phyloP scores from a whole-genome alignment of 2,888 invertebrate species.

The Dicyrtoma fusca region DNA sequence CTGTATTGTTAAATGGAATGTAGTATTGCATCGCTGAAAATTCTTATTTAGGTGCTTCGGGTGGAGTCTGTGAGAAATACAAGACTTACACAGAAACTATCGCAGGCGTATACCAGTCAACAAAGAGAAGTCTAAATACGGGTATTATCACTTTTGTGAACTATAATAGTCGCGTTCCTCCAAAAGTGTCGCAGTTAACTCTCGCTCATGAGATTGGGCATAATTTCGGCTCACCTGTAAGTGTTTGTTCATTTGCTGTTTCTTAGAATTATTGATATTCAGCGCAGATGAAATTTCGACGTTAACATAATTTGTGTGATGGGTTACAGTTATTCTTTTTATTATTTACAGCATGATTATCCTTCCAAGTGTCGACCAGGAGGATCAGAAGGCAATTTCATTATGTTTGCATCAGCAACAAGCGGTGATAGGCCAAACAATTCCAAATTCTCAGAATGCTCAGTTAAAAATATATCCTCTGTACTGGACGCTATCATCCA shows the following conservation, averaged over 20 bases:
- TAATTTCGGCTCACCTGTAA: slow-evolving; percentile 96
- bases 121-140: slow-evolving; percentile 92
- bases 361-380: slow-evolving; percentile 89
- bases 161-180: slow-evolving; percentile 95
- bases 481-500: slow-evolving; percentile 85
- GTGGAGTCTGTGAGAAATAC: slow-evolving; percentile 97
- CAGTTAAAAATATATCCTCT: slow-evolving; percentile 90
- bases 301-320: background rate
- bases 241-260: slow-evolving; percentile 56
- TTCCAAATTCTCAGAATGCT: slow-evolving; percentile 94
- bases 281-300: slow-evolving; percentile 1
- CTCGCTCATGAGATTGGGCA: slow-evolving; percentile 98
- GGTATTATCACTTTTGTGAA: slow-evolving; percentile 99
- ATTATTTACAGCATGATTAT: slow-evolving; percentile 81
- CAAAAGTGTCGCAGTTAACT: slow-evolving; percentile 95
- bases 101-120: slow-evolving; percentile 90
- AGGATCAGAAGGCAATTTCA: slow-evolving; percentile 91
- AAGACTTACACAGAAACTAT: slow-evolving; percentile 96
- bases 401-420: slow-evolving; percentile 99
- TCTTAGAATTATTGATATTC: too few relatives aligned
- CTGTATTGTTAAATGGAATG: too few relatives aligned
- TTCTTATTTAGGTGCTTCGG: slow-evolving; percentile 97
- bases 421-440: slow-evolving; percentile 98
- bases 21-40: too few relatives aligned
- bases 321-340: slow-evolving; percentile 8